Conservation (phyloP, 1,140 invertebrate genomes). For the Panagrolaimus sp. region DNA sequence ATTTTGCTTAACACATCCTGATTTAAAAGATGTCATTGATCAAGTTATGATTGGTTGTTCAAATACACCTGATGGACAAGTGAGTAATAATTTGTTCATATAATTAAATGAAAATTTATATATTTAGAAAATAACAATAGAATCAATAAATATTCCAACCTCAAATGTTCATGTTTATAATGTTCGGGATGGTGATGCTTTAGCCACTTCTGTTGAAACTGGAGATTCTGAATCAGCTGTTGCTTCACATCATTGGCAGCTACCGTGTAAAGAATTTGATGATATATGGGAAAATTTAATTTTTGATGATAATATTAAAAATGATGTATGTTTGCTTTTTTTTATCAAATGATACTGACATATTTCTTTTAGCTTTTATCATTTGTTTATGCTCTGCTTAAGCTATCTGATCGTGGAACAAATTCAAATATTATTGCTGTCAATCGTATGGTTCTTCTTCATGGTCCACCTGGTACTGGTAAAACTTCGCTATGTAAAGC, state of each 20-base stretch:
- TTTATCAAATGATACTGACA: constrained; percentile 33
- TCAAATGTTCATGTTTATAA: constrained; percentile 13
- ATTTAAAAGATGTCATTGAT: constrained; percentile 13
- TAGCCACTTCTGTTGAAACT: constrained; percentile 23
- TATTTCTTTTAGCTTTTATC: constrained; percentile 68
- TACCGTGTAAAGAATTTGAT: constrained; percentile 74
- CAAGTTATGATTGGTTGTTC: constrained; percentile 20
- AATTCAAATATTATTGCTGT: constrained; percentile 77
- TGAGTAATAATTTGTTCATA: not conserved
- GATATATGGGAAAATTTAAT: constrained; percentile 84
- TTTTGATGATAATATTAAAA: constrained; percentile 78
- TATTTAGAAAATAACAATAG: too few relatives aligned
- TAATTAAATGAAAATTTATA: not conserved
- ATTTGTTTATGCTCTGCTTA: constrained; percentile 76
- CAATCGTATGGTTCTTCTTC: constrained; percentile 82
- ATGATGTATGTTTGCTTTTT: constrained; percentile 64
- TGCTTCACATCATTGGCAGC: constrained; percentile 71
- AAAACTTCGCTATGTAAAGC: constrained; percentile 94
- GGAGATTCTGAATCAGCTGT: constrained; percentile 12
- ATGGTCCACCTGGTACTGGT: constrained; percentile 78
- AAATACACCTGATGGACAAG: not conserved
- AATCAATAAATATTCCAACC: not conserved
- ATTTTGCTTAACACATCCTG: constrained; percentile 9
- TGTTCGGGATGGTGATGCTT: constrained; percentile 9
- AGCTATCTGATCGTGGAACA: constrained; percentile 75